These are phyloP conservation scores for Dicentrarchus labrax DNA, from an alignment of 2,113 vertebrate genomes.

Conservation along the genomic window DNA sequence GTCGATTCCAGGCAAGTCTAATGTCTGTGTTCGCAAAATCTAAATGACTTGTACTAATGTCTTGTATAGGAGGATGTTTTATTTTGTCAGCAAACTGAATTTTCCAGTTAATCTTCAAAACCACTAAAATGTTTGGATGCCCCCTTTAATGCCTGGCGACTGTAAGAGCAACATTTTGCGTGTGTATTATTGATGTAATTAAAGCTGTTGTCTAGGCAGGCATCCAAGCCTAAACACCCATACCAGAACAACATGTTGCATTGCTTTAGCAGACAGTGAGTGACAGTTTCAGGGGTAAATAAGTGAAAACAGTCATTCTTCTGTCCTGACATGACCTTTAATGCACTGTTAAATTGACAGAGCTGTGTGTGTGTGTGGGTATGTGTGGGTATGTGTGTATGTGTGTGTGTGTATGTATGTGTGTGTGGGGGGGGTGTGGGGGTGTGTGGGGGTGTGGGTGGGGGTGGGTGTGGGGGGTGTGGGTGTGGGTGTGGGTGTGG, in stretches of 20 bases:
- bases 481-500: not conserved
- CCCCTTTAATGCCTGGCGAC: not conserved
- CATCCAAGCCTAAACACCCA: conserved; percentile 2
- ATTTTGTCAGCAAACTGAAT: not conserved
- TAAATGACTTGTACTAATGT: not conserved
- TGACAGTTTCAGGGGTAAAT: conserved; percentile 35
- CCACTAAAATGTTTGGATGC: conserved; percentile 7
- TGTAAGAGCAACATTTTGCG: not conserved
- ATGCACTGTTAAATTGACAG: conserved; percentile 20
- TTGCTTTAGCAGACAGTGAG: conserved; percentile 10
- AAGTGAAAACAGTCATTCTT: conserved; percentile 18
- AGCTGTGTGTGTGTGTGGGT: not conserved
- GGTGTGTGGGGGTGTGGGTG: too few relatives aligned
- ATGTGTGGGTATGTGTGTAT: not conserved
- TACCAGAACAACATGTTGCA: not conserved
- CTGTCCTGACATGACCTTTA: conserved; percentile 30
- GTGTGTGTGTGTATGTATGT: not conserved
- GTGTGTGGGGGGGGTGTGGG: not conserved
- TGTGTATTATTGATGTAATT: not conserved
- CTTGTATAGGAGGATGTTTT: not conserved
- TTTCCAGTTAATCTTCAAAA: conserved; percentile 5
- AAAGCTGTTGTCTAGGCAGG: conserved; percentile 20
- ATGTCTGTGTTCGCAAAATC: conserved; percentile 32
- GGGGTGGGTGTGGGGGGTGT: too few relatives aligned
- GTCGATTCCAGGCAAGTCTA: conserved; percentile 2